These are phyloP conservation scores for Oscarella lobularis DNA, from an alignment of 37 sponge, comb jelly and placozoan species.

Conservation along the genomic window DNA sequence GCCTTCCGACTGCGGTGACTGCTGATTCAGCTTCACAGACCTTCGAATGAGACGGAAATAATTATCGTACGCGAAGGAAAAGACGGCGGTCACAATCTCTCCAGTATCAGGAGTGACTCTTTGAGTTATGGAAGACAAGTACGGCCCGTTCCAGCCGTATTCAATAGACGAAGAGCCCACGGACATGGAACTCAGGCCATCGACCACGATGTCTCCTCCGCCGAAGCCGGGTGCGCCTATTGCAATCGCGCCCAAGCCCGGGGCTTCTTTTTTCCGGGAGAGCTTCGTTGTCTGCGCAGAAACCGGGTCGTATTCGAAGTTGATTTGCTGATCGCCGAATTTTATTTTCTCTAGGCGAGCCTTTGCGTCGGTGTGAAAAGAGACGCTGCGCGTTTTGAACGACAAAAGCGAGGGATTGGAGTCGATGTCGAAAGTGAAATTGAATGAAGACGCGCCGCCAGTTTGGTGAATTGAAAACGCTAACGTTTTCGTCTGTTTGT, in stretches of 20 bases:
- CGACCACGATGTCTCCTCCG: neutral
- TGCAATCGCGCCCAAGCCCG: neutral
- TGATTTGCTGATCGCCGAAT: neutral
- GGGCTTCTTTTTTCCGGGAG: neutral
- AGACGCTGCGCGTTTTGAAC: neutral
- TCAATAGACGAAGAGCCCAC: neutral
- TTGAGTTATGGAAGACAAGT: neutral
- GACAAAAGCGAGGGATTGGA: neutral
- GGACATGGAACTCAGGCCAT: no score
- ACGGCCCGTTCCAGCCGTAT: neutral
- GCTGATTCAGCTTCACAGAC: neutral
- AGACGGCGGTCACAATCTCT: neutral
- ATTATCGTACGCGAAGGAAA: neutral
- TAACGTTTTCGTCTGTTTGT: no score
- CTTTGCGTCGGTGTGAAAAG: neutral
- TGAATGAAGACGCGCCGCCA: no score
- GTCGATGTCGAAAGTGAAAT: neutral
- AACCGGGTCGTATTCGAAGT: neutral
- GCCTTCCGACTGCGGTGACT: neutral
- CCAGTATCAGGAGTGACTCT: neutral
- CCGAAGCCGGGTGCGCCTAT: neutral
- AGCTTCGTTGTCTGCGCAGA: neutral
- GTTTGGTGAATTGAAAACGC: no score
- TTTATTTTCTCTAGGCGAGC: neutral
- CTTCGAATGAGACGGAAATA: neutral